A percentile compares a stretch with the other conserved stretches of the same genome.
These are phyloP conservation scores for Drosophila kanapiae DNA, from an alignment of 1,140 invertebrate genomes.

Conservation along the genomic window DNA sequence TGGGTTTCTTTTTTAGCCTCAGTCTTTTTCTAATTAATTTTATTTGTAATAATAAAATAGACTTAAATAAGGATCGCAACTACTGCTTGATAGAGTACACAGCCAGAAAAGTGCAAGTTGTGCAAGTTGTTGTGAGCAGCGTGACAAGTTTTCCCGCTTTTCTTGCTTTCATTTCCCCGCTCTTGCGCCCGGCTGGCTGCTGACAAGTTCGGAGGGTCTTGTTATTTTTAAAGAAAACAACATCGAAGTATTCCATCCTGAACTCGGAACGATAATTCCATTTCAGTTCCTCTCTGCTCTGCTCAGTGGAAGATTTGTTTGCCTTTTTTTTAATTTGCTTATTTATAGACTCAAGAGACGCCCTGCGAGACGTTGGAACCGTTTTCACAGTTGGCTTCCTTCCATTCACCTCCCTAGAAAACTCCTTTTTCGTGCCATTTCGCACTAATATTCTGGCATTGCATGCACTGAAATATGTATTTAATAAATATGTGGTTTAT, in stretches of 20 bases:
- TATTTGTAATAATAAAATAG: neutral
- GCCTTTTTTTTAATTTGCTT: constrained; percentile 4
- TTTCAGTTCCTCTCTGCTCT: constrained; percentile 16
- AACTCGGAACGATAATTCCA: constrained; percentile 26
- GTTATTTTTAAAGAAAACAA: constrained; percentile 53
- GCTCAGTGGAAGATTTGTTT: constrained; percentile 34
- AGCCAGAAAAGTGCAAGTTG: constrained; percentile 36
- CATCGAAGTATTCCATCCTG: constrained; percentile 45
- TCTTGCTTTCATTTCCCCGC: constrained; percentile 37
- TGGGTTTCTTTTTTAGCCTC: too few relatives aligned
- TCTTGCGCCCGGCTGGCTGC: constrained; percentile 12
- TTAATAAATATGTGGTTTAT: neutral
- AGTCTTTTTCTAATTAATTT: neutral
- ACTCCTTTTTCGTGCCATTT: constrained; percentile 15
- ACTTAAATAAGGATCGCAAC: neutral
- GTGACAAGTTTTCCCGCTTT: constrained; percentile 45
- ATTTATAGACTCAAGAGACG: constrained; percentile 55
- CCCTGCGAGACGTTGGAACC: constrained; percentile 35
- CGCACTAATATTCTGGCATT: constrained; percentile 9
- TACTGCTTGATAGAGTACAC: neutral
- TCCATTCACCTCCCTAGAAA: constrained; percentile 54
- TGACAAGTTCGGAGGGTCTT: constrained; percentile 60
- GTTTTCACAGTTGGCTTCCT: constrained; percentile 75
- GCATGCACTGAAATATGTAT: neutral
- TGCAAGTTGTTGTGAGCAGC: constrained; percentile 18